Evolutionary conservation across 2,888 invertebrate genomes (phyloP), one percentile per base, ranked within the genome.

Genomic region (Schrankia costaestrigalis): DNA sequence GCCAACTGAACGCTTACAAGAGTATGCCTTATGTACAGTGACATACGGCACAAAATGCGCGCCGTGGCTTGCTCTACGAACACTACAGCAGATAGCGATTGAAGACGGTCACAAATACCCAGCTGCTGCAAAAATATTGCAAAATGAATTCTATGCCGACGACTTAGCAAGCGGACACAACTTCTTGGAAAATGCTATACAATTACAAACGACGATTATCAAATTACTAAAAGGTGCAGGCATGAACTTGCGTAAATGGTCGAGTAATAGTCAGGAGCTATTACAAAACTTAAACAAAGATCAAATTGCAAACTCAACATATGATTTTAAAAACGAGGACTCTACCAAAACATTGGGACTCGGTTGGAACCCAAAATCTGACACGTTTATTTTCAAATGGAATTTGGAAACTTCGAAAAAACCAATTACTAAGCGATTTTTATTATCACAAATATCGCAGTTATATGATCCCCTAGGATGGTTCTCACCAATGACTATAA

Each of bases 161-260:
- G 25, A 31, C 11, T 11, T 31, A 3, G 24, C 18, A 6, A 31
- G 23, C 3, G 31, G 31, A 8, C 18, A 27, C 17, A 27, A 27
- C 18, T 2, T 17, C 9, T 11, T 15, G n/a, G n/a, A n/a, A 11
- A 11, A 15, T 10, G 27, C 18, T 10, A 14, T 18, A 17, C 10
- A 27, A 15, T 8, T 27, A 27, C 27, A 27, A 25, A 18, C 18
- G n/a, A n/a, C n/a, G n/a, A n/a, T n/a, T n/a, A n/a, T n/a, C n/a
- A n/a, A n/a, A n/a, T n/a, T n/a, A n/a, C n/a, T n/a, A n/a, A n/a
- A n/a, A n/a, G n/a, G n/a, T n/a, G n/a, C n/a, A n/a, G n/a, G n/a
- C n/a, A n/a, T n/a, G n/a, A n/a, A n/a, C n/a, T n/a, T n/a, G n/a
- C n/a, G n/a, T n/a, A n/a, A n/a, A n/a, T n/a, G n/a, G n/a, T n/a